Conservation (phyloP, 2,888 invertebrate genomes). For the Troides helena region DNA sequence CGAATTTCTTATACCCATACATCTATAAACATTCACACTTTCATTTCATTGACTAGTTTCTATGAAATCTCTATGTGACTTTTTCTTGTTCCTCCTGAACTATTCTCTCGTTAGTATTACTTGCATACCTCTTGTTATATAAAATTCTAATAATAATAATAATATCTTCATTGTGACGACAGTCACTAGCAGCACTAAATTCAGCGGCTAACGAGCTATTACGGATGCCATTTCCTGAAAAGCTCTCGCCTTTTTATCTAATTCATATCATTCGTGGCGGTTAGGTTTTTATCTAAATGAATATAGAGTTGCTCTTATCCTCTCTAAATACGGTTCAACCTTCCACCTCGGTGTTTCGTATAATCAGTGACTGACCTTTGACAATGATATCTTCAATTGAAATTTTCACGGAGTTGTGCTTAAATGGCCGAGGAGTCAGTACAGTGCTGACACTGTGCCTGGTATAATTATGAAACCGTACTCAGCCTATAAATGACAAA, state of each 20-base stretch:
- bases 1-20: no score
- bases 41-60: no score
- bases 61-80: no score
- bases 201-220: background rate
- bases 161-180: background rate
- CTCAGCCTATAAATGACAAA: no score
- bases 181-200: background rate
- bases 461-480: no score
- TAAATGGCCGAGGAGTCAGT: no score
- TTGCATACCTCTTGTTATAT: no score
- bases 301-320: conserved; percentile 4
- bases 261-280: background rate
- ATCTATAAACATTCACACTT: no score
- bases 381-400: background rate
- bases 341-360: conserved; percentile 3
- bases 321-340: conserved; percentile 5
- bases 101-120: no score
- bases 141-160: background rate
- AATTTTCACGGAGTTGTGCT: background rate
- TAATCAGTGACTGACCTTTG: background rate
- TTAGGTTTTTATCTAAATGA: conserved; percentile 14
- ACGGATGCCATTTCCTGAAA: background rate
- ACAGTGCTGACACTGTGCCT: no score
- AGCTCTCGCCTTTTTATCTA: conserved; percentile 10
- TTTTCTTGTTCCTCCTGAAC: no score